Conservation (phyloP, 2,888 invertebrate genomes). For the Orthonevra nobilis region DNA sequence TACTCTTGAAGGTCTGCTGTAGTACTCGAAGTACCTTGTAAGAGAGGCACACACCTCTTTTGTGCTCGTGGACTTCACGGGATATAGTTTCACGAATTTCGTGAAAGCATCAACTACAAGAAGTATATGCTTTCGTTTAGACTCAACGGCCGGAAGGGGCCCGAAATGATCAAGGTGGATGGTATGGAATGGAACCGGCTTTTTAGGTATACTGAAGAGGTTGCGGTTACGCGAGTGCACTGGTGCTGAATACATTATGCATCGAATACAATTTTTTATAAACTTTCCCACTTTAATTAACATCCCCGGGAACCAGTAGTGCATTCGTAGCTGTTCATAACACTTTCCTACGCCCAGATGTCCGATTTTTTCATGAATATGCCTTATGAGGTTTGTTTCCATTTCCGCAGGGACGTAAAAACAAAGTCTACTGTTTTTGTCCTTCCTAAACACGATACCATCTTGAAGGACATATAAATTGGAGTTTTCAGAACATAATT, state of each 20-base stretch:
- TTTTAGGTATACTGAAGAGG: not conserved
- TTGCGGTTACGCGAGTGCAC: not conserved
- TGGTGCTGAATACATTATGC: not conserved
- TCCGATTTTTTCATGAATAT: not conserved
- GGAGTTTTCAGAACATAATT: too few relatives aligned
- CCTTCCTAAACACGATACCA: too few relatives aligned
- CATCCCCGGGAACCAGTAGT: not conserved
- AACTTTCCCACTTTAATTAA: not conserved
- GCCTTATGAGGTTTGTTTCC: not conserved
- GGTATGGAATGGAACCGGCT: not conserved
- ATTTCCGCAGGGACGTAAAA: constrained; percentile 6
- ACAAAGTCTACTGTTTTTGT: not conserved
- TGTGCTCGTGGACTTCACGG: not conserved
- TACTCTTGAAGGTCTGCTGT: not conserved
- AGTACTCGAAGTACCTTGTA: not conserved
- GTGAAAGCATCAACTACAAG: not conserved
- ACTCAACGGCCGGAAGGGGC: not conserved
- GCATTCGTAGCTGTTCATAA: not conserved
- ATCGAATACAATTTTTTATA: not conserved
- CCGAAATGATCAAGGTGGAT: not conserved
- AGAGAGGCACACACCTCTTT: not conserved
- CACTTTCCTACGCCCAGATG: not conserved
- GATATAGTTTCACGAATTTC: not conserved
- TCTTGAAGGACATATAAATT: too few relatives aligned
- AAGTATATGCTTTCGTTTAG: not conserved